These are phyloP conservation scores for Molossus molossus DNA, from an alignment of 2,797 vertebrate genomes.

Conservation along the genomic window DNA sequence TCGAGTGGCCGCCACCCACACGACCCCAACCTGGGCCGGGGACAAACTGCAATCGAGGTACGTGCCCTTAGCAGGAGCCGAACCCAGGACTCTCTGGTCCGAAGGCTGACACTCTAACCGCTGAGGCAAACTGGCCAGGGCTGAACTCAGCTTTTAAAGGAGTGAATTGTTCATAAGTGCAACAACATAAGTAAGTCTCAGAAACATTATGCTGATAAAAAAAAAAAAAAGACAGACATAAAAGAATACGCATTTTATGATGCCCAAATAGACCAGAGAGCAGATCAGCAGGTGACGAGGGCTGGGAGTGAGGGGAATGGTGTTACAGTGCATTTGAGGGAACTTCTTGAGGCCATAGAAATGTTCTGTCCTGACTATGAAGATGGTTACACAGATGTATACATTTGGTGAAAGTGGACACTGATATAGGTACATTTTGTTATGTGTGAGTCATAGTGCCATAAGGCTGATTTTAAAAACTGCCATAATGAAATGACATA, in stretches of 20 bases:
- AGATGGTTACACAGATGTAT: neutral
- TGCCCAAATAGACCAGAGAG: slow-evolving; percentile 33
- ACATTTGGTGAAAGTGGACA: neutral
- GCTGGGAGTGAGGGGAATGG: neutral
- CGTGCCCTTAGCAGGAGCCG: too few species aligned
- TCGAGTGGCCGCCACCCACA: too few species aligned
- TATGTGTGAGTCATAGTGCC: neutral
- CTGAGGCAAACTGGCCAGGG: too few species aligned
- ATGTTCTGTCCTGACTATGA: neutral
- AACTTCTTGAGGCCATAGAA: neutral
- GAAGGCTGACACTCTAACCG: too few species aligned
- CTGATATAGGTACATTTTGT: neutral
- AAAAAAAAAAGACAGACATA: neutral
- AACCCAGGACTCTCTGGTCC: too few species aligned
- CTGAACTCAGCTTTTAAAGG: neutral
- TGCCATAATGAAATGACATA: neutral
- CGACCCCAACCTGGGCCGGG: too few species aligned
- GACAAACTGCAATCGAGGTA: too few species aligned
- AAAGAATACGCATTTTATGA: neutral
- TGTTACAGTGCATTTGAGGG: neutral
- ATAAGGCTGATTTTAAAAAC: slow-evolving; percentile 3
- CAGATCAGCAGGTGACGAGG: neutral
- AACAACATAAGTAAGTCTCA: neutral
- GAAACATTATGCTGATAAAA: slow-evolving; percentile 43
- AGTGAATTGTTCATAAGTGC: neutral